phyloP scores from a whole-genome alignment of 2,797 vertebrate species.

The Bovichtus diacanthus region DNA sequence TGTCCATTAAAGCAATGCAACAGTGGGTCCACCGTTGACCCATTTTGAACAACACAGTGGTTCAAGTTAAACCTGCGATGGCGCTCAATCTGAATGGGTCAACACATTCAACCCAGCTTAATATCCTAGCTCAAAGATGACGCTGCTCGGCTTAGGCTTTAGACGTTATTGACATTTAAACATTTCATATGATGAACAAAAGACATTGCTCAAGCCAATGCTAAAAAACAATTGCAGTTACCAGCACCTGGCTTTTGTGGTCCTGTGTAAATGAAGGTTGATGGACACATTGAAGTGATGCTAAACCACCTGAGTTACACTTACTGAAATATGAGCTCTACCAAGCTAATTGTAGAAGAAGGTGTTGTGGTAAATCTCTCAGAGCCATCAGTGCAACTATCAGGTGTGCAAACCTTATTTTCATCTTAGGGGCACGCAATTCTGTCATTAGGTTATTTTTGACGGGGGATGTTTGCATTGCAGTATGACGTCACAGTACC shows the following conservation, averaged over 20 bases:
- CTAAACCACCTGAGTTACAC: constrained; percentile 1
- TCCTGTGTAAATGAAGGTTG: too few relatives aligned
- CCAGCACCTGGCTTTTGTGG: too few relatives aligned
- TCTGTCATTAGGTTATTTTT: neutral
- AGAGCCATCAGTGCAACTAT: neutral
- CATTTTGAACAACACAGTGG: neutral
- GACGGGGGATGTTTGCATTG: neutral
- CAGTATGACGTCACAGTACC: constrained; percentile 81
- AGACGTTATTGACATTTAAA: neutral
- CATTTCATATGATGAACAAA: too few relatives aligned
- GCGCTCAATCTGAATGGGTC: neutral
- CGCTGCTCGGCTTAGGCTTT: neutral
- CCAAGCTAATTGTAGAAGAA: neutral
- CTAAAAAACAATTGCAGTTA: too few relatives aligned
- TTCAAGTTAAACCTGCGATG: neutral
- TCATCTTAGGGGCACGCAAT: neutral
- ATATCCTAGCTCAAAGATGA: neutral
- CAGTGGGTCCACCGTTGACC: neutral
- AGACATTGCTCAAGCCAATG: too few relatives aligned
- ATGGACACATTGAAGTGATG: neutral
- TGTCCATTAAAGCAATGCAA: neutral
- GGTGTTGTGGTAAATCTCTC: neutral
- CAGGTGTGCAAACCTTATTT: neutral
- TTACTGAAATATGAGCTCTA: neutral
- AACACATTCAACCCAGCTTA: neutral